Evolutionary conservation across 2,888 invertebrate genomes (phyloP), one percentile per base, ranked within the genome.

Genomic region (Ectobius pallidus): DNA sequence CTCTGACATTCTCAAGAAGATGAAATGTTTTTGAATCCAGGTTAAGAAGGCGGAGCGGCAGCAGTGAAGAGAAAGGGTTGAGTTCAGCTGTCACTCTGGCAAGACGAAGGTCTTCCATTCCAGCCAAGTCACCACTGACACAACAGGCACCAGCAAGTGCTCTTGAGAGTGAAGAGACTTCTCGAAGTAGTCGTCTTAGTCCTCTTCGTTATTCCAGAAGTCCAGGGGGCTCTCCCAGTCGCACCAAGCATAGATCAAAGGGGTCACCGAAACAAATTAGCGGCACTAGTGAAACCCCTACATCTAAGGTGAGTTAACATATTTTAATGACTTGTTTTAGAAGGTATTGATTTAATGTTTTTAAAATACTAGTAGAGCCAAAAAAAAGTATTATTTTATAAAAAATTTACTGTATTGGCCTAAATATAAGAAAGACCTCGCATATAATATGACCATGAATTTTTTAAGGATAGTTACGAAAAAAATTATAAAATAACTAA

Each of bases 201-300:
- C 76, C 76, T 16, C 73, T 74, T 65, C 74, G 76, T n/a, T 73
- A 74, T 49, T 65, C 76, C 70, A 79, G 81, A 32, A 86, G 86
- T 79, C 85, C 86, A 0, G 86, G 85, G 7, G 85, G 84, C 27
- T 88, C 88, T 39, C 87, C 89, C 0, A 83, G 86, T 72, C 86
- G 86, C 77, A 65, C 20, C 14, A 86, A 85, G 71, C 81, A 83
- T 72, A 85, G 73, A 6, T 58, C 69, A 16, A 52, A 58, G 32
- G 75, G 76, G 0, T 74, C 75, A 9, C 74, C 76, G 1, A 72
- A 72, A 16, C 52, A 22, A 22, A 30, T 58, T n/a, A n/a, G 16
- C 6, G 58, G 25, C 16, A n/a, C 58, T 7, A 30, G 30, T 58
- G 58, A 58, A 1, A 58, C 58, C 7, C 16, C 58, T 3, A n/a